Percentiles rank a stretch among this genome's conserved stretches.
phyloP scores from a whole-genome alignment of 1,140 invertebrate species.

The Lanistes nyassanus region DNA sequence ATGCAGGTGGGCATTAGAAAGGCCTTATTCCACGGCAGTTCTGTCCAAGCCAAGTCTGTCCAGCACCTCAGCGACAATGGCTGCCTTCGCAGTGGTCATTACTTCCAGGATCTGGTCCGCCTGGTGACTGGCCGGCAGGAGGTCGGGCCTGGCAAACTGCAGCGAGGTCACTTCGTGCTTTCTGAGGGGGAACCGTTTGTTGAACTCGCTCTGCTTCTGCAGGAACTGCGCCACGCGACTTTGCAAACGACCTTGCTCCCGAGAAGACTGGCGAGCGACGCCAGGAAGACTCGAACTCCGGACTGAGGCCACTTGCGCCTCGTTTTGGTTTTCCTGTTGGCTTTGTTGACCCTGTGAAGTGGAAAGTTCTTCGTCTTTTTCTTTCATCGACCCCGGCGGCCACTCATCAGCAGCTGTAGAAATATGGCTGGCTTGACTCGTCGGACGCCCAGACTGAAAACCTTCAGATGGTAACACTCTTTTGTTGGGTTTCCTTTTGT shows the following conservation, averaged over 20 bases:
- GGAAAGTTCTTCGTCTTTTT: background rate
- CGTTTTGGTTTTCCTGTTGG: background rate
- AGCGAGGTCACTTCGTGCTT: background rate
- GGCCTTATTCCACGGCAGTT: background rate
- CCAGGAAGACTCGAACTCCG: background rate
- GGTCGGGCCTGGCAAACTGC: conserved; percentile 10
- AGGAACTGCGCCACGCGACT: conserved; percentile 1
- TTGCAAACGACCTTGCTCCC: background rate
- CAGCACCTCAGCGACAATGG: conserved; percentile 9
- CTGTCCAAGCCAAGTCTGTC: conserved; percentile 2
- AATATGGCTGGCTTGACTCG: too few species aligned
- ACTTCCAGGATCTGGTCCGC: background rate
- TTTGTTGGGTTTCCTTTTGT: too few species aligned
- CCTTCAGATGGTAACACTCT: too few species aligned
- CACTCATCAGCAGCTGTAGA: too few species aligned
- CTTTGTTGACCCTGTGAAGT: background rate
- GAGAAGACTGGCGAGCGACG: background rate
- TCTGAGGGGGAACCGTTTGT: conserved; percentile 10
- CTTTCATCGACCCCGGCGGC: background rate
- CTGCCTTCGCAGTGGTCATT: background rate
- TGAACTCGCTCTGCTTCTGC: conserved; percentile 3
- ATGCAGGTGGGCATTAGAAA: too few species aligned
- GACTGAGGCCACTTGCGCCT: background rate
- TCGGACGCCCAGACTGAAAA: too few species aligned
- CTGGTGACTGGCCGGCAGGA: background rate